Percentiles rank a stretch among this genome's conserved stretches.
Evolutionary conservation across 2,113 vertebrate genomes (phyloP).

Genomic region (Archocentrus centrarchus): DNA sequence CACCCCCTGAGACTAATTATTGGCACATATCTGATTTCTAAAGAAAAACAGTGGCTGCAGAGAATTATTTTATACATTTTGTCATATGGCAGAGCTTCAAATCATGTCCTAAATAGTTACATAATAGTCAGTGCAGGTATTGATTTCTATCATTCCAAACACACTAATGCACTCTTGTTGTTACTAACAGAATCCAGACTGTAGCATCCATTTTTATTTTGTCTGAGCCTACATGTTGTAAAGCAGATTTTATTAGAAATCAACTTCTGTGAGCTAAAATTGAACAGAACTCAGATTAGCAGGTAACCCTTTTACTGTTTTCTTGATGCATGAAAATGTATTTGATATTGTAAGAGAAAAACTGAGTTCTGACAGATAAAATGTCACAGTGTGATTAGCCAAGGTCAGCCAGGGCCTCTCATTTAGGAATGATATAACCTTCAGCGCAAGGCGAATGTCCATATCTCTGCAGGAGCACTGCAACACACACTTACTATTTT

Average conservation of each 20-base stretch:
- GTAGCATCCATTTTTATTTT: background rate
- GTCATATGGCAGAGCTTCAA: background rate
- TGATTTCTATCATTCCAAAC: background rate
- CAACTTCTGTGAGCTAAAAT: background rate
- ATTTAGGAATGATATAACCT: slow-evolving; percentile 35
- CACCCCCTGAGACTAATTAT: too few species aligned
- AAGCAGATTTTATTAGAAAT: background rate
- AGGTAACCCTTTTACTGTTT: background rate
- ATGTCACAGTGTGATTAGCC: slow-evolving; percentile 11
- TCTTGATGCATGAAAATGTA: background rate
- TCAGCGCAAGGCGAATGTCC: slow-evolving; percentile 57
- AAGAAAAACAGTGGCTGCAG: too few species aligned
- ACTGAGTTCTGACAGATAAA: background rate
- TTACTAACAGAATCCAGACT: slow-evolving; percentile 7
- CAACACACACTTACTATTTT: slow-evolving; percentile 23
- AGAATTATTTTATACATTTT: too few species aligned
- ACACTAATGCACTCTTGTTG: background rate
- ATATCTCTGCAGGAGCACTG: slow-evolving; percentile 33
- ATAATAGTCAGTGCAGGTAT: background rate
- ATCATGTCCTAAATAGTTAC: background rate
- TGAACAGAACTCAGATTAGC: background rate
- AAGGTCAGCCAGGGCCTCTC: slow-evolving; percentile 32
- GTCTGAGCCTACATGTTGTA: background rate
- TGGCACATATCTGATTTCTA: too few species aligned
- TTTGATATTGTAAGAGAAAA: background rate